Conservation (phyloP, 2,797 vertebrate genomes). For the Myotis pilosus region DNA sequence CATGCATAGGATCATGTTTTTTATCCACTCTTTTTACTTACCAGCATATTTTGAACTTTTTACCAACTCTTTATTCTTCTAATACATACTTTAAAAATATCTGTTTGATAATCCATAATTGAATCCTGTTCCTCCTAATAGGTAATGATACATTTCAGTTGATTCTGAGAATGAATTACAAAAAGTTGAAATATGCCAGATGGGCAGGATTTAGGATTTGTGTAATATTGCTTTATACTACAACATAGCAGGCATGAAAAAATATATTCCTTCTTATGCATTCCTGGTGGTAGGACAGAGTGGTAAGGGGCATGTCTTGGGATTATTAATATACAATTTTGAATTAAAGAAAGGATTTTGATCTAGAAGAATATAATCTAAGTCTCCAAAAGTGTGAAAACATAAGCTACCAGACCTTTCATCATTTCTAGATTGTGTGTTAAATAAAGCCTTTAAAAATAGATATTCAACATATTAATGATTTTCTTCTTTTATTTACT, state of each 20-base stretch:
- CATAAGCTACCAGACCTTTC: not conserved
- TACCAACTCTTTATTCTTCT: not conserved
- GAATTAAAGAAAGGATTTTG: not conserved
- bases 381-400: not conserved
- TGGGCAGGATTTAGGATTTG: conserved; percentile 26
- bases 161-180: conserved; percentile 28
- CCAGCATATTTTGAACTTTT: conserved; percentile 16
- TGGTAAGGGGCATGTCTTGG: not conserved
- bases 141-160: not conserved
- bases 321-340: not conserved
- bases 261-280: not conserved
- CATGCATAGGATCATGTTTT: not conserved
- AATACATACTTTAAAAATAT: not conserved
- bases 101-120: not conserved
- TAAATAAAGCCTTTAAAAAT: not conserved
- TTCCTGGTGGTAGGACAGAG: not conserved
- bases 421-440: conserved; percentile 15
- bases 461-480: not conserved
- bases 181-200: conserved; percentile 10
- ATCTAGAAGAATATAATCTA: not conserved
- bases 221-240: not conserved
- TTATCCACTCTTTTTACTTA: not conserved
- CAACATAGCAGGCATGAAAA: not conserved
- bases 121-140: not conserved
- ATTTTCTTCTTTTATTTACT: conserved; percentile 27